Evolutionary conservation across 2,797 vertebrate species (phyloP).

Genomic region (Scolopax rusticola): DNA sequence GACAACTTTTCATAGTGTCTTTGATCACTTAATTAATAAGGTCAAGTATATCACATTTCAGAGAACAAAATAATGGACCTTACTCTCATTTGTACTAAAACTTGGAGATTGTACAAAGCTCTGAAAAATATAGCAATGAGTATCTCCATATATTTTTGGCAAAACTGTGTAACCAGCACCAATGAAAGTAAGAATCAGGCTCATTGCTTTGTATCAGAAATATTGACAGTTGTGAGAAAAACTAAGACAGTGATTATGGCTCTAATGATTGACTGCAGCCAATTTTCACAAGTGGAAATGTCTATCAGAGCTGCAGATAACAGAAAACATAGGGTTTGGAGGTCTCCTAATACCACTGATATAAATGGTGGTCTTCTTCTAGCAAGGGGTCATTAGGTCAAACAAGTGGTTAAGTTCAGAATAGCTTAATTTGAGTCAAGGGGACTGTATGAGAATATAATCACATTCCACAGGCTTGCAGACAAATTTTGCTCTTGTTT

Average conservation of each 20-base stretch:
- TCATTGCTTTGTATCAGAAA: background rate
- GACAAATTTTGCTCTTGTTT: background rate
- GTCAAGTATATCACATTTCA: background rate
- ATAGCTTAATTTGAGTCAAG: background rate
- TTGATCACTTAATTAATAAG: background rate
- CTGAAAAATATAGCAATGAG: background rate
- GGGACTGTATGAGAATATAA: background rate
- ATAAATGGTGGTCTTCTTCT: slow-evolving; percentile 4
- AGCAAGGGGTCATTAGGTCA: background rate
- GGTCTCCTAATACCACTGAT: background rate
- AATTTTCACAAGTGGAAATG: background rate
- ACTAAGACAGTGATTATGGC: background rate
- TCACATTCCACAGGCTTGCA: background rate
- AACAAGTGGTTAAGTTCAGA: background rate
- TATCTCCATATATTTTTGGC: background rate
- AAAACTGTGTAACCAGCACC: background rate
- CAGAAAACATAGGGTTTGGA: background rate
- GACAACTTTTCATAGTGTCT: background rate
- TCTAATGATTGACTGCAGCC: background rate
- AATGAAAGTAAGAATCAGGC: background rate
- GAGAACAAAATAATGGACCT: background rate
- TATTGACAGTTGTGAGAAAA: background rate
- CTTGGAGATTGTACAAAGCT: background rate
- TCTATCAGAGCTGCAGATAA: background rate
- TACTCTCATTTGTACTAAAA: background rate